Evolutionary conservation across 2,888 invertebrate species (phyloP), one percentile per base, ranked within the genome.

Genomic region (Achlya flavicornis): DNA sequence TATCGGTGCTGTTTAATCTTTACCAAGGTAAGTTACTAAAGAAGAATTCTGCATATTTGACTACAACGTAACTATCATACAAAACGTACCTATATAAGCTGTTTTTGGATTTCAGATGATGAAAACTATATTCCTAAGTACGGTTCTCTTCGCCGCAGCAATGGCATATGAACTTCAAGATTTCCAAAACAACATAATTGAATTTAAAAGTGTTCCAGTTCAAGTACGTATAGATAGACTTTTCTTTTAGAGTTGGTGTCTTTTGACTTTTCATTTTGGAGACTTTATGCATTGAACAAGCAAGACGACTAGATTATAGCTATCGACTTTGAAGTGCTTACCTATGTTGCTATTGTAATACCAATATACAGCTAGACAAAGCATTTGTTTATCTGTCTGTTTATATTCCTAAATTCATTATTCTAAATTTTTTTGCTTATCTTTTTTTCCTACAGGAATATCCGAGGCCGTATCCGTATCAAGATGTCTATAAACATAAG

Each of bases 111-210:
- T 59, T 8, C 58, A 60, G 60, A 60, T 60, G 60, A 26, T 41
- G 43, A 60, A 41, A 41, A 4, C 33, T 12, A 11, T 60, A 3
- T 41, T 60, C 11, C 1, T 41, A 14, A 19, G 60, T 19, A n/a
- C 26, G 41, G 60, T n/a, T 3, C 57, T 75, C 35, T 7, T 83
- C 8, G 64, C 73, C n/a, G 63, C 64, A 61, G 69, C 65, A 1
- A 65, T 66, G 38, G 67, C 72, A 58, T 58, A 63, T 4, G 69
- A 73, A 33, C 65, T 74, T 33, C 67, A 71, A 5, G 75, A 79
- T 4, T 66, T 77, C 6, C 76, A 60, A 19, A 60, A 76, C 38
- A 81, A 83, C 59, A 48, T 77, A 26, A 76, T 84, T n/a, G 79
- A 79, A 67, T 80, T 72, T 71, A 73, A 72, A 43, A 65, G 69